A percentile compares a stretch with the other conserved stretches of the same genome.
Conservation (phyloP, 2,113 vertebrate species). For the Mobula hypostoma region DNA sequence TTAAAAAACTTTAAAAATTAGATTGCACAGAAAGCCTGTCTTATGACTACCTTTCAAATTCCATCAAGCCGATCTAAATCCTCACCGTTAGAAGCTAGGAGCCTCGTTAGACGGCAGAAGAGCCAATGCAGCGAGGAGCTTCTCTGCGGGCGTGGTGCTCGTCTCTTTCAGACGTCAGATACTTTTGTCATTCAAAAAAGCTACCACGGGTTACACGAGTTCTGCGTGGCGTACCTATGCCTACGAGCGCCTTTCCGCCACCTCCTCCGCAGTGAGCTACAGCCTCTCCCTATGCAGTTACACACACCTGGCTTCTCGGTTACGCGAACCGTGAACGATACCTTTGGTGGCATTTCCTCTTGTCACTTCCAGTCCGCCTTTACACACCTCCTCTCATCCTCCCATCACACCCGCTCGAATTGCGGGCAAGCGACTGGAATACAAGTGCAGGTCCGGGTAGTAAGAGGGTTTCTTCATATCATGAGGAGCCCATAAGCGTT, state of each 20-base stretch:
- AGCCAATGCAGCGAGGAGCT: slow-evolving; percentile 40
- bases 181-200: neutral
- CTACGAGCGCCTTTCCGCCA: neutral
- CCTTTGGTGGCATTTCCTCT: neutral
- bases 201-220: neutral
- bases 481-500: neutral
- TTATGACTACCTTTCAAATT: slow-evolving; percentile 37
- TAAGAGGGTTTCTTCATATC: neutral
- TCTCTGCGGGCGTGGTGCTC: neutral
- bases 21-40: slow-evolving; percentile 9
- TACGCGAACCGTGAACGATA: neutral
- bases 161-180: neutral
- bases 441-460: neutral
- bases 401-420: neutral
- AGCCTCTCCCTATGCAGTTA: neutral
- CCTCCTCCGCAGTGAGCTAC: too few relatives aligned
- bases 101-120: slow-evolving; percentile 40
- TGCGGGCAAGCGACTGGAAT: neutral
- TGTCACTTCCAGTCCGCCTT: neutral
- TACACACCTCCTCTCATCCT: neutral
- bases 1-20: neutral
- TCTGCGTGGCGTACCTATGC: neutral
- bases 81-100: slow-evolving; percentile 13
- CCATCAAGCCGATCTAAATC: slow-evolving; percentile 41
- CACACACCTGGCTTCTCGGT: neutral